Conservation (phyloP, 2,113 vertebrate species). For the Centropus unirufus region DNA sequence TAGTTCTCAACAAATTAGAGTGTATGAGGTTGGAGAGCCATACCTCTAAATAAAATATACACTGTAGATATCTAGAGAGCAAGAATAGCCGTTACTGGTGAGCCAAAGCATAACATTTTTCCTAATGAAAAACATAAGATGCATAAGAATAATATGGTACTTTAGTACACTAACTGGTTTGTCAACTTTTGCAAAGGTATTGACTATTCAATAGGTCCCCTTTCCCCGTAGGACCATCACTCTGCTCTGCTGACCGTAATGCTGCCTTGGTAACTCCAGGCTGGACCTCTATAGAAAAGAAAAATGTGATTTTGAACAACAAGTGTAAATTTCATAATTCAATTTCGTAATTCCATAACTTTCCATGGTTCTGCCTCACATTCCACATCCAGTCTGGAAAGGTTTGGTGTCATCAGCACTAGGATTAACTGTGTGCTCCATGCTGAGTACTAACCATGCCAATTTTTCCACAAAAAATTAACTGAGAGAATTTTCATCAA, state of each 20-base stretch:
- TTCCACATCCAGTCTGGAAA: not conserved
- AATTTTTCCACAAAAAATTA: not conserved
- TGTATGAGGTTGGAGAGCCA: not conserved
- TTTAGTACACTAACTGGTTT: not conserved
- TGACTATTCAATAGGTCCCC: not conserved
- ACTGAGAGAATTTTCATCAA: not conserved
- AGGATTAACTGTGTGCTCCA: not conserved
- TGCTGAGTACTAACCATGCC: not conserved
- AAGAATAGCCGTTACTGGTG: not conserved
- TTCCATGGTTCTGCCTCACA: not conserved
- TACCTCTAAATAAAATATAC: not conserved
- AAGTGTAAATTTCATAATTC: not conserved
- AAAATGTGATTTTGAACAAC: not conserved
- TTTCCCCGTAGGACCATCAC: not conserved
- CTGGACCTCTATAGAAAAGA: not conserved
- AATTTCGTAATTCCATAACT: not conserved
- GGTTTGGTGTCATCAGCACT: not conserved
- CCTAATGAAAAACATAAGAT: not conserved
- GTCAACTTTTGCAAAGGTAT: not conserved
- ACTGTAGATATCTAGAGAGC: not conserved
- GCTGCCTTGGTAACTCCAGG: not conserved
- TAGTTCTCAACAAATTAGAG: conserved; percentile 8
- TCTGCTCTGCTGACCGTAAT: not conserved
- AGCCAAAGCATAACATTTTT: not conserved
- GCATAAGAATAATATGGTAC: not conserved